A percentile compares a stretch with the other conserved stretches of the same genome.
phyloP scores from a whole-genome alignment of 1,140 invertebrate species.

The Grapholita molesta region DNA sequence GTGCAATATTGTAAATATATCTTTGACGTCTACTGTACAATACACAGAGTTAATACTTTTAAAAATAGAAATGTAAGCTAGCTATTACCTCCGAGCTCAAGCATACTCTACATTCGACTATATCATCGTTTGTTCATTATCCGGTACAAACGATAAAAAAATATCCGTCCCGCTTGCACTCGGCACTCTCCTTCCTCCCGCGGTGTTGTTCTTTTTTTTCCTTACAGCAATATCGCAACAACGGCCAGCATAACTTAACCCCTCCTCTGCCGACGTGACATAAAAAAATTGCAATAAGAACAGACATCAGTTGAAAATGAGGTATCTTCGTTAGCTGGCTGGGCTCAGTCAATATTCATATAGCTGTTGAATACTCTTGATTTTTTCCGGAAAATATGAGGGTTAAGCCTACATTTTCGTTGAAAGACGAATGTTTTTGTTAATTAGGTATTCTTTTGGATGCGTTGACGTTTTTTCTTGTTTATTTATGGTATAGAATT shows the following conservation, averaged over 20 bases:
- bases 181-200: background rate
- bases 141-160: too few relatives aligned
- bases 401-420: background rate
- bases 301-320: background rate
- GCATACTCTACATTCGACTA: too few relatives aligned
- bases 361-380: background rate
- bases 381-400: background rate
- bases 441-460: background rate
- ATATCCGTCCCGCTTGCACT: background rate
- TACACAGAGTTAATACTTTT: too few relatives aligned
- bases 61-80: too few relatives aligned
- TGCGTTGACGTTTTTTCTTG: background rate
- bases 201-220: background rate
- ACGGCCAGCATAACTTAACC: constrained; percentile 6
- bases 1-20: too few relatives aligned
- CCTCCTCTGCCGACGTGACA: background rate
- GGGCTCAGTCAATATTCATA: background rate
- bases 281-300: background rate
- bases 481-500: background rate
- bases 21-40: too few relatives aligned
- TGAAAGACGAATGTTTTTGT: background rate
- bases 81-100: too few relatives aligned
- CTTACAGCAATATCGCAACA: background rate
- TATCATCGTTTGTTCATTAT: too few relatives aligned
- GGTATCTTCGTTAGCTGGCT: background rate